phyloP scores from a whole-genome alignment of 2,888 invertebrate species.

The Trissonchulus latispiculum region DNA sequence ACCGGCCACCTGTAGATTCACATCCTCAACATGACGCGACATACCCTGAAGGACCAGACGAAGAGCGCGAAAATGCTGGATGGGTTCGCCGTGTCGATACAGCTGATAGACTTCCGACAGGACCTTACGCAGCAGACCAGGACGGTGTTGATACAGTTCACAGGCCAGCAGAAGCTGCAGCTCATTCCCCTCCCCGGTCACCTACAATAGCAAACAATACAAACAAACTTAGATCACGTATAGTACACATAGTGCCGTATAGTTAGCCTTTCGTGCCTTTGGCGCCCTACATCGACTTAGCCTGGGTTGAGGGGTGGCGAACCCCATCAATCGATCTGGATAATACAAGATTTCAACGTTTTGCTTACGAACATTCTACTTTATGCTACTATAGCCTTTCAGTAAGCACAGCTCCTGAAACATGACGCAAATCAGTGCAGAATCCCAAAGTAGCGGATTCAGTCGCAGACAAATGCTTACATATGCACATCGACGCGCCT shows the following conservation, averaged over 20 bases:
- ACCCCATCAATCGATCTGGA: too few relatives aligned
- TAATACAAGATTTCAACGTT: too few relatives aligned
- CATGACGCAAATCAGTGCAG: too few relatives aligned
- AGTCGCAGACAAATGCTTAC: too few relatives aligned
- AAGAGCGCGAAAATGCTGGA: conserved; percentile 36
- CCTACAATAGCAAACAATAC: conserved; percentile 51
- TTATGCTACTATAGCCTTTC: too few relatives aligned
- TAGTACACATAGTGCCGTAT: conserved; percentile 22
- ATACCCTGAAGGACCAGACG: conserved; percentile 71
- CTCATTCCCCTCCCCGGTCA: conserved; percentile 82
- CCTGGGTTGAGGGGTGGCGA: too few relatives aligned
- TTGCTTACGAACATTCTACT: too few relatives aligned
- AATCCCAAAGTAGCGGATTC: too few relatives aligned
- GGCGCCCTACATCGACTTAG: too few relatives aligned
- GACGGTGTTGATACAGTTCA: conserved; percentile 67
- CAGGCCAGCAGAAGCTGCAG: conserved; percentile 75
- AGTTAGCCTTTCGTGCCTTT: too few relatives aligned
- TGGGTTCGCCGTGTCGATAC: conserved; percentile 41
- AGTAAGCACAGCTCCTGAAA: too few relatives aligned
- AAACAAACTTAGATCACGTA: conserved; percentile 21
- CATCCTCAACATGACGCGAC: conserved; percentile 71
- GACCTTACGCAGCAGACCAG: conserved; percentile 67
- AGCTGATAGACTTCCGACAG: conserved; percentile 68
- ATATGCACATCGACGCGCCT: too few relatives aligned
- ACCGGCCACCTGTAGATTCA: conserved; percentile 72